phyloP scores from a whole-genome alignment of 2,888 invertebrate genomes.

The Muscina levida region DNA sequence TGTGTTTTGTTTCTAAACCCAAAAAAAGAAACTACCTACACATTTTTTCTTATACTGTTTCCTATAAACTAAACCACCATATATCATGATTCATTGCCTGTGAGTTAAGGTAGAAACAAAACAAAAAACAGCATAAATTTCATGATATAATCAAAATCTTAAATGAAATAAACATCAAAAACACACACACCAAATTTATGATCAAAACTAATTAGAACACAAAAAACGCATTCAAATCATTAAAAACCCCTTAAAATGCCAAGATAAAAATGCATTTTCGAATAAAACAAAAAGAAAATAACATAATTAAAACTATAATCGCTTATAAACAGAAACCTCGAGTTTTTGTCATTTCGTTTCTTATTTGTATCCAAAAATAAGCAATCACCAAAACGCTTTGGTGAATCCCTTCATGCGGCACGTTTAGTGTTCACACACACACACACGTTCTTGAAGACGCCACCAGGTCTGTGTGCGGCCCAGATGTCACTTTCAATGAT shows the following conservation, averaged over 20 bases:
- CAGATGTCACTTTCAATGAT: conserved; percentile 60
- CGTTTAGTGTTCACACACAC: not conserved
- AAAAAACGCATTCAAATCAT: conserved; percentile 53
- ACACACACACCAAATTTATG: conserved; percentile 41
- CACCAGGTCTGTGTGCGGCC: conserved; percentile 50
- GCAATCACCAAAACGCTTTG: too few species aligned
- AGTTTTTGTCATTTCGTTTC: not conserved
- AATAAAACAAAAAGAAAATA: conserved; percentile 36
- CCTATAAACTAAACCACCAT: not conserved
- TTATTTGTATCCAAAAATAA: too few species aligned
- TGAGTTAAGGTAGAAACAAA: too few species aligned
- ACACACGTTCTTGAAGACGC: not conserved
- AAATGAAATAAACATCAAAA: not conserved
- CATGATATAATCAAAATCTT: conserved; percentile 6
- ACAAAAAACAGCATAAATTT: not conserved
- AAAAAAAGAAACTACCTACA: conserved; percentile 9
- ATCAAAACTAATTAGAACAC: conserved; percentile 43
- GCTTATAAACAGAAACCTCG: not conserved
- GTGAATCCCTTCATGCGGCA: not conserved
- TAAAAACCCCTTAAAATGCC: conserved; percentile 22
- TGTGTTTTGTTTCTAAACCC: too few species aligned
- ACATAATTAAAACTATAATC: not conserved
- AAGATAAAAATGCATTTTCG: conserved; percentile 41
- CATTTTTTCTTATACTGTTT: not conserved
- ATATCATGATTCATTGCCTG: conserved; percentile 11